Percentiles rank a stretch among this genome's conserved stretches.
Conservation (phyloP, 2,888 invertebrate genomes). For the Polymixis lichenea region DNA sequence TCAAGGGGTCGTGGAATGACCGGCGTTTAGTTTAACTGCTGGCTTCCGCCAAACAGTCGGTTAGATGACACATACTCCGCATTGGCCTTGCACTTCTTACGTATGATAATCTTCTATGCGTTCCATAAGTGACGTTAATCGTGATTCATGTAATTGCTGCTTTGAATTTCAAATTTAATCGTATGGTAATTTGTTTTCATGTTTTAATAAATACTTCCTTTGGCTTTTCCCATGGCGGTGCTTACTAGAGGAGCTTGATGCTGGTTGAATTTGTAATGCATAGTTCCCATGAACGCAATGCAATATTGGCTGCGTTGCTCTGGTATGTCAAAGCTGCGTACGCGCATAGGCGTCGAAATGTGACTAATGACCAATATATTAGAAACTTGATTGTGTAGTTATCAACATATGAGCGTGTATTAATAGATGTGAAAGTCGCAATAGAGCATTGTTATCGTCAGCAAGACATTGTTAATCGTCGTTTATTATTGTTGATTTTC, state of each 20-base stretch:
- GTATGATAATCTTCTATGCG: conserved; percentile 50
- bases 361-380: neutral
- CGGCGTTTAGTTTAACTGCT: conserved; percentile 88
- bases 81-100: conserved; percentile 62
- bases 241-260: conserved; percentile 18
- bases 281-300: conserved; percentile 39
- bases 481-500: conserved; percentile 6
- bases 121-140: conserved; percentile 40
- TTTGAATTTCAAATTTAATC: conserved; percentile 59
- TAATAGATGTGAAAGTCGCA: conserved; percentile 26
- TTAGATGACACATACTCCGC: conserved; percentile 74
- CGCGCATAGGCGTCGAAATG: neutral
- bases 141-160: conserved; percentile 62
- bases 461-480: neutral
- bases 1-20: conserved; percentile 84
- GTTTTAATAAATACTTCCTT: conserved; percentile 51
- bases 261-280: conserved; percentile 37
- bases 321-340: neutral
- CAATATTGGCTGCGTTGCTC: conserved; percentile 17
- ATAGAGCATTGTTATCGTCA: conserved; percentile 9
- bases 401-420: neutral
- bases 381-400: conserved; percentile 8
- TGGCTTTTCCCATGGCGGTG: conserved; percentile 51
- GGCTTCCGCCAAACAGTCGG: conserved; percentile 84
- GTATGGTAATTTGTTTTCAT: conserved; percentile 55